Base-by-base conservation (phyloP, 2,888 invertebrate species). In the Electrophaes corylata region DNA sequence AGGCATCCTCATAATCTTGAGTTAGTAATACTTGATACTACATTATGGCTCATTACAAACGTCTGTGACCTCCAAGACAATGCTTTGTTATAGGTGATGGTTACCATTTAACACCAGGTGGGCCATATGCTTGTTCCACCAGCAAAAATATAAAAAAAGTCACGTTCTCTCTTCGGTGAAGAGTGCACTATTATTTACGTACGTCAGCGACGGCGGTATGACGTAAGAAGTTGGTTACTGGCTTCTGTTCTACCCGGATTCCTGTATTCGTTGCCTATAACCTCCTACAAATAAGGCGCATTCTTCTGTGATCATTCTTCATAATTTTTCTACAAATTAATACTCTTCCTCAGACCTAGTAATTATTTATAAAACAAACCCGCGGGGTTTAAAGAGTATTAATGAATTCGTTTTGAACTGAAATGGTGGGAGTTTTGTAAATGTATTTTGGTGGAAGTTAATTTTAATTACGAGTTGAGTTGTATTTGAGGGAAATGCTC, bases 371-470 rank as follows among this genome's bases (percentile, higher is more conserved):
- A 75, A 76, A 75, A 75, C 71, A 68, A 56, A 71, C 68, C 64
- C 66, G 69, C 65, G 56, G 69, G 71, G 65, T 76, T 78, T 77
- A 75, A 73, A 71, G 72, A 63, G 72, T 69, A 71, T 77, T 83
- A 85, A 86, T 85, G 76, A 82, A 84, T 81, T 83, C 75, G 79
- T 79, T 71, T 69, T 63, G 69, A 80, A 81, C 80, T 76, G 75
- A 76, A 70, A 72, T 64, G 72, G 67, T 64, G 60, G 60, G 68
- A 69, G 54, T 60, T 67, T 66, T 62, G 57, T 65, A 67, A 73
- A 62, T 65, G 63, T 64, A 60, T 66, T 67, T 71, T 65, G 10
- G 69, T 57, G 60, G 49, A 52, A 29, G 66, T 67, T 70, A 63
- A 66, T 54, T 37, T 33, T 39, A 51, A 46, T 46, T 57, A 64